These are phyloP conservation scores for Cnemophilus loriae DNA, from an alignment of 2,113 vertebrate genomes.

Conservation along the genomic window DNA sequence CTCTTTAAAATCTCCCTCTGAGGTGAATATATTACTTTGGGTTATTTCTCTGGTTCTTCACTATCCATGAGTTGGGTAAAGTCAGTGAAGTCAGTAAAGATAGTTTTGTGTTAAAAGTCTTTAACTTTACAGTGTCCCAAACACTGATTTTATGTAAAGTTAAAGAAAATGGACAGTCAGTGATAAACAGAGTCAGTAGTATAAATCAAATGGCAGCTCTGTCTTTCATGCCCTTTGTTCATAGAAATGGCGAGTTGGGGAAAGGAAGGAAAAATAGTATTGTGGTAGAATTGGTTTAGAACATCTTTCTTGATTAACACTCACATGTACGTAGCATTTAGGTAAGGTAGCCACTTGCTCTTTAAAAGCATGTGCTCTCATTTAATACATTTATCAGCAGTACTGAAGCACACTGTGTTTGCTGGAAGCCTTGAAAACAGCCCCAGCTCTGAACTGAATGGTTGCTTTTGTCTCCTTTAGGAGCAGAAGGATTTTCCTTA, in stretches of 20 bases:
- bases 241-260: neutral
- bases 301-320: neutral
- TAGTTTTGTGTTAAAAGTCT: neutral
- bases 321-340: neutral
- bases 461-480: neutral
- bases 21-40: neutral
- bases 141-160: neutral
- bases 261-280: neutral
- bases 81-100: neutral
- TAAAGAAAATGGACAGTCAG: neutral
- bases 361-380: neutral
- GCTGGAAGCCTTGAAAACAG: neutral
- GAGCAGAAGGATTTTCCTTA: neutral
- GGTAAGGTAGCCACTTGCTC: neutral
- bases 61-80: neutral
- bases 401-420: neutral
- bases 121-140: neutral
- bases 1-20: neutral
- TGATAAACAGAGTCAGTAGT: neutral
- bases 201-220: neutral
- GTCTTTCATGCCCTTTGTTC: neutral
- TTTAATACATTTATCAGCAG: neutral
- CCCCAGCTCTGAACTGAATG: neutral
- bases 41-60: neutral
- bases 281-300: neutral